Conservation (phyloP, 2,888 invertebrate species). For the Metallyticus violacea region DNA sequence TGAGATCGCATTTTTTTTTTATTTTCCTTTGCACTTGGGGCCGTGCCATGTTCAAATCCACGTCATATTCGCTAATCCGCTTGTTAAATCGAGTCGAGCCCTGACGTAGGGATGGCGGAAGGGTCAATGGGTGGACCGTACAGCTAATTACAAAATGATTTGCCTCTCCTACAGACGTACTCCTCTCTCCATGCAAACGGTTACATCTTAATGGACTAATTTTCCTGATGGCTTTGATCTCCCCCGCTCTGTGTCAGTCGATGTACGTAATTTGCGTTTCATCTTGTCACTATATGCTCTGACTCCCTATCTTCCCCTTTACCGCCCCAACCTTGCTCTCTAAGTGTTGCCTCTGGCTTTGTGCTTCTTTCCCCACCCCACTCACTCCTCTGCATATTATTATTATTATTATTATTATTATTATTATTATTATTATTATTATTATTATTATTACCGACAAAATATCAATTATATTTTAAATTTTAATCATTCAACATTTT, state of each 20-base stretch:
- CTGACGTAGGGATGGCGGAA: neutral
- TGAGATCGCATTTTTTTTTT: neutral
- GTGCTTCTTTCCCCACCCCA: neutral
- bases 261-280: slow-evolving; percentile 32
- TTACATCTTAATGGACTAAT: slow-evolving; percentile 33
- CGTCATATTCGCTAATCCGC: neutral
- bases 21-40: neutral
- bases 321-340: no score
- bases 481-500: no score
- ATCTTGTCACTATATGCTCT: slow-evolving; percentile 29
- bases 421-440: no score
- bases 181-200: slow-evolving; percentile 10
- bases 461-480: no score
- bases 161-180: neutral
- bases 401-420: no score
- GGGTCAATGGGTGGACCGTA: neutral
- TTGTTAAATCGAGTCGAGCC: slow-evolving; percentile 11
- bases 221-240: slow-evolving; percentile 33
- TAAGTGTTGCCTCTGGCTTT: no score
- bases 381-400: no score
- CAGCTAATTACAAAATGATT: slow-evolving; percentile 26
- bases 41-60: neutral
- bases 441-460: no score
- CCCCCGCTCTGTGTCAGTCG: slow-evolving; percentile 18
- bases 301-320: neutral